These are phyloP conservation scores for Bombycilla garrulus DNA, from an alignment of 2,113 vertebrate species.

Conservation along the genomic window DNA sequence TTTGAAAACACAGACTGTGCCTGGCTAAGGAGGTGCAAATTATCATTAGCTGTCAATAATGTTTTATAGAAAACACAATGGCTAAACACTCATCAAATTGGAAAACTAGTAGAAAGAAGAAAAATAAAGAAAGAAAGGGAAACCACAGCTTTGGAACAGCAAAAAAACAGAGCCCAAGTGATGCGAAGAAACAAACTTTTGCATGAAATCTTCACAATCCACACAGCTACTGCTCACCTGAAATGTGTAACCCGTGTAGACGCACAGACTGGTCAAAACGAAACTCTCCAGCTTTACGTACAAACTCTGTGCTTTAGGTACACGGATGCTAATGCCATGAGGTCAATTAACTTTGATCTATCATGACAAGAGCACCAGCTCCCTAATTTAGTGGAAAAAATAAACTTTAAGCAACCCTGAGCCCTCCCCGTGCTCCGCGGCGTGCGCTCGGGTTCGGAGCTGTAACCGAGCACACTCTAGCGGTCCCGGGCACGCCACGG, in stretches of 20 bases:
- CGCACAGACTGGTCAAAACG: not conserved
- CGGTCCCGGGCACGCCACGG: not conserved
- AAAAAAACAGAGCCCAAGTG: not conserved
- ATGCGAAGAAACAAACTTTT: not conserved
- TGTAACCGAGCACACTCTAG: conserved; percentile 28
- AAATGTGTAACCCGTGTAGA: not conserved
- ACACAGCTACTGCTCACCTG: not conserved
- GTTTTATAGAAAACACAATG: not conserved
- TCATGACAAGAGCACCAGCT: not conserved
- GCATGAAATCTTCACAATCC: not conserved
- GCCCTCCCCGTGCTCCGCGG: accelerated
- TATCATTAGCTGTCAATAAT: not conserved
- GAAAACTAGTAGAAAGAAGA: not conserved
- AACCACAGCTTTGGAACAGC: not conserved
- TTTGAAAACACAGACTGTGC: not conserved
- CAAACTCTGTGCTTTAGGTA: not conserved
- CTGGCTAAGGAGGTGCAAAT: not conserved
- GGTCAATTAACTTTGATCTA: not conserved
- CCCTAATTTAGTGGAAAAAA: conserved; percentile 26
- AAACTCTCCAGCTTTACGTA: not conserved
- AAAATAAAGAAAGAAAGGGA: not conserved
- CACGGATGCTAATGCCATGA: not conserved
- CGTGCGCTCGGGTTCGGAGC: not conserved
- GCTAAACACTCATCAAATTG: not conserved
- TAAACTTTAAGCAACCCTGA: not conserved